Base-by-base conservation (phyloP, 2,797 vertebrate species). In the Neosilurus mollespiculum region DNA sequence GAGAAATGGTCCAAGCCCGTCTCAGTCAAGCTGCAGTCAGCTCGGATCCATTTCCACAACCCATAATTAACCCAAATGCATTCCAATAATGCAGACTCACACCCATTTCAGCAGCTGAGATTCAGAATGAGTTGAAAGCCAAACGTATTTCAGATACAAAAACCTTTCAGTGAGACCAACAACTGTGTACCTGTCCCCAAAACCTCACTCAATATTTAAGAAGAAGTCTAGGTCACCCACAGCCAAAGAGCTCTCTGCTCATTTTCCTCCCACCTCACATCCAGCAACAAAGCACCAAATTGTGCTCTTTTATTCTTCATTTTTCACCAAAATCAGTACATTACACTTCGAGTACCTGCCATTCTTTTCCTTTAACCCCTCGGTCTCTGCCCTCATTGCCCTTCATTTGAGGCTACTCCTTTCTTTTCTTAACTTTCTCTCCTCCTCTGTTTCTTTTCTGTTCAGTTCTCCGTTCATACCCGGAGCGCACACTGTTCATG, bases 401-500 rank as follows among this genome's bases (percentile, higher is more conserved):
- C n/a, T 49, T 34, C 65, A 69, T 80, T 34, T 3, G 11, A 43
- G 22, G 18, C 67, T 56, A 37, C 11, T 58, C n/a, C 30, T 61
- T 56, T 78, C 49, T 71, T 64, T 64, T 24, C 58, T 9, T 61
- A 14, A 24, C 22, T 24, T 24, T 24, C 34, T 10, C 34, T 73
- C 14, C 30, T 9, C 18, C 61, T 54, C 18, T 62, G 18, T 65
- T 56, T 65, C 54, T 6, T 0, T 18, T 72, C 62, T 81, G 78
- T 26, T 65, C 78, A 51, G 84, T 30, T 26, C 51, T 73, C 16
- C 14, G 43, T 71, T 49, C 65, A 59, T 79, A 34, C 67, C 54
- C 9, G 1, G 24, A 59, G 26, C 24, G 54, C 56, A n/a, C 2
- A 34, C 22, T 12, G 53, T 51, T 61, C 58, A 22, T 2, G 2